Evolutionary conservation across 2,113 vertebrate species (phyloP).

Genomic region (Thomomys bottae): DNA sequence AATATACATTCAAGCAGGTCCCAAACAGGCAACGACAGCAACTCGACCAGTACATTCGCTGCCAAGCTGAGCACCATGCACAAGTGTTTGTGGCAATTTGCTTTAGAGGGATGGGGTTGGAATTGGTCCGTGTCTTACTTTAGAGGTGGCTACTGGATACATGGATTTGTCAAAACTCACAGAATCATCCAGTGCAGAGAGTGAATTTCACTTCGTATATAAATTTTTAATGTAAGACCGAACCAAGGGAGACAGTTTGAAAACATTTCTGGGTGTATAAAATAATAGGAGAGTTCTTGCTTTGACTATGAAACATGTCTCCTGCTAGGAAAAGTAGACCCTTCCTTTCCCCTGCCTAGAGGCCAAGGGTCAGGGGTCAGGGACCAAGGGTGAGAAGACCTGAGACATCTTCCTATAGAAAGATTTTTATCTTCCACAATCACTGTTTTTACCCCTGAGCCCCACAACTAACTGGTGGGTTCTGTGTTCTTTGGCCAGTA

Average conservation of each 20-base stretch:
- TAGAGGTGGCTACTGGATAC: background rate
- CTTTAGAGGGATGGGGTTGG: too few species aligned
- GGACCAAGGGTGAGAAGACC: background rate
- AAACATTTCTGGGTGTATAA: background rate
- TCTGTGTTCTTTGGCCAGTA: too few species aligned
- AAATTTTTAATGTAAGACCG: background rate
- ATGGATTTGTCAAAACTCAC: background rate
- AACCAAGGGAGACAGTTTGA: background rate
- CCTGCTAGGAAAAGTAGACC: background rate
- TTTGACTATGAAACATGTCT: background rate
- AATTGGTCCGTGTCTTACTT: background rate
- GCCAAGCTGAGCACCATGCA: background rate
- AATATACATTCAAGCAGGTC: background rate
- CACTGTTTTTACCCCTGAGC: background rate
- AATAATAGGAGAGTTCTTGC: background rate
- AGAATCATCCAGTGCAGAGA: background rate
- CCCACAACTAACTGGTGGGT: background rate
- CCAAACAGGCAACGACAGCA: background rate
- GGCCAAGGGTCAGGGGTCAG: background rate
- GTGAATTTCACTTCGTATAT: background rate
- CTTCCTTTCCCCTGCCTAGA: fast-evolving
- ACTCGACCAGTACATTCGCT: background rate
- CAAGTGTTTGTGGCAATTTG: background rate
- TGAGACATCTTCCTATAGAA: background rate
- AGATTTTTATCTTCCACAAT: background rate